Base-by-base conservation (phyloP, 2,797 vertebrate species). In the Bucorvus abyssinicus region DNA sequence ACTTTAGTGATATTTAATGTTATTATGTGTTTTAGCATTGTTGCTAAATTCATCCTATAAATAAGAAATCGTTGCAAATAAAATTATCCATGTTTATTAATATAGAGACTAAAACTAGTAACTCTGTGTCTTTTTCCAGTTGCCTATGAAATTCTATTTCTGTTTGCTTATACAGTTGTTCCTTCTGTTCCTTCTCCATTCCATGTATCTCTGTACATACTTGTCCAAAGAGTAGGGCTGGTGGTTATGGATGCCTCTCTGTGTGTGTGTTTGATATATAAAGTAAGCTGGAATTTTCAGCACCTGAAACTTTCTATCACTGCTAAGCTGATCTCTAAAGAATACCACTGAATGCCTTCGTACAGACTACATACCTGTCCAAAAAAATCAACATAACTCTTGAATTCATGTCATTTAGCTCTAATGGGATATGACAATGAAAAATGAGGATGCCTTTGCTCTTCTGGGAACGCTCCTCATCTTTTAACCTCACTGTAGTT, bases 381-480 rank as follows among this genome's bases (percentile, higher is more conserved):
- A 81, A 52, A 69, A 45, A 93, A 93, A 89, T 61, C 38, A 2
- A 9, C 20, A 2, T 53, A 77, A 61, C 9, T 47, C 53, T 89
- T 80, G 55, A 57, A 78, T 95, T 87, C n/a, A 47, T n/a, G 24
- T 53, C 78, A 85, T 57, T 86, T 92, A 77, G 2, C 32, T 92
- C 21, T 93, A 92, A 94, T 71, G 56, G 57, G 61, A 47, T 75
- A 87, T 70, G 79, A 71, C 78, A 96, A 85, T 44, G 68, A 91
- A 87, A 94, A 92, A 93, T 69, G 49, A 89, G 61, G 27, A 53
- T 85, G 60, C 7, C 17, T 96, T 74, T 64, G 14, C 34, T 83
- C 49, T 84, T n/a, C 79, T 74, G 71, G 52, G 67, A 91, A 17
- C 44, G 53, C 30, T 73, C 47, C 45, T 93, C 23, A 40, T 90